Evolutionary conservation across 2,797 vertebrate species (phyloP), one percentile per base, ranked within the genome.

Genomic region (Poecilia velifera): DNA sequence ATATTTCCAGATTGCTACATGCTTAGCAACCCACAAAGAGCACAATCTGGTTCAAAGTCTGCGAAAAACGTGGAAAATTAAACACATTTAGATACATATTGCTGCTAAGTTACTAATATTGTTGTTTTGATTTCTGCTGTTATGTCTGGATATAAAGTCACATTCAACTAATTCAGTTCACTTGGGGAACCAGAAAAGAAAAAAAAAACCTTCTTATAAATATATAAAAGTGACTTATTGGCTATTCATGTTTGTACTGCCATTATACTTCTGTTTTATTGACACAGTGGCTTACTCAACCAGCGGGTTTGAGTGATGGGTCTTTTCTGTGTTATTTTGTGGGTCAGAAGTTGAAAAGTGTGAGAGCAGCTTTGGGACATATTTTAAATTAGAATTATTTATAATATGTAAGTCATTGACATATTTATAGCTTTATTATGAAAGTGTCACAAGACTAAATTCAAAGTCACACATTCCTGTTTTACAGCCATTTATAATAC

Each of bases 1-100:
- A 53, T 45, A 9, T 75, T 76, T 81, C 74, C 73, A 46, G 43
- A 22, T 81, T 76, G 41, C 74, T 77, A 16, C 64, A 39, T 57
- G 14, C 51, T 12, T 36, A 10, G 36, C 45, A 62, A 41, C 49
- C 73, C 12, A 25, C 72, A 2, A 77, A 84, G 76, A 28, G 41
- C 47, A 10, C 45, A 59, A 59, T 70, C 9, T 71, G 36, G 36
- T 41, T 68, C 12, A 16, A 45, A 71, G 16, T 43, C 68, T 71
- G 20, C n/a, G 25, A 71, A 45, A 43, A 43, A 31, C 2, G 2
- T 36, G 59, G 16, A 36, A 36, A 9, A 66, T 66, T 22, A 66
- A 10, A 25, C 10, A 3, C 3, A 13, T 68, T 28, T 71, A 13
- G 25, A 43, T 70, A 4, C 7, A 70, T 71, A 71, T 71, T 45